Conservation (phyloP, 2,888 invertebrate species). For the Papilio demoleus region DNA sequence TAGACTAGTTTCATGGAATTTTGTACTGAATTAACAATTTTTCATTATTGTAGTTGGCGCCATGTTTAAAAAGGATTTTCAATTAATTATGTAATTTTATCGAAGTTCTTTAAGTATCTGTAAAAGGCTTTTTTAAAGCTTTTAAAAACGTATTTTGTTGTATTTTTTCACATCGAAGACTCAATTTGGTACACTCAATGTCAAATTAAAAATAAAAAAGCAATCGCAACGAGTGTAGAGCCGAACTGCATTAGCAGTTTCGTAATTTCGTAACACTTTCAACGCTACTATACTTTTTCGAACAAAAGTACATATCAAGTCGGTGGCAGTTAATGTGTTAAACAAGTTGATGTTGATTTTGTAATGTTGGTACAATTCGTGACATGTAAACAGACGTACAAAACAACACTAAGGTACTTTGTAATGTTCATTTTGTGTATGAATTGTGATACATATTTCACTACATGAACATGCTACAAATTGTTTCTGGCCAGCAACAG, state of each 20-base stretch:
- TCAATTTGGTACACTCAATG: slow-evolving; percentile 29
- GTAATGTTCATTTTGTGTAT: background rate
- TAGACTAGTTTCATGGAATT: too few species aligned
- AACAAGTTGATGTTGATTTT: slow-evolving; percentile 6
- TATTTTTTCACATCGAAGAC: slow-evolving; percentile 9
- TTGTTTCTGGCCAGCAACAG: too few species aligned
- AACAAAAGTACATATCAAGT: background rate
- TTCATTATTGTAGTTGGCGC: too few species aligned
- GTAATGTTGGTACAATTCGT: too few species aligned
- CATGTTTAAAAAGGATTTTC: too few species aligned
- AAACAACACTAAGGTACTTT: background rate
- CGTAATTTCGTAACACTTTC: background rate
- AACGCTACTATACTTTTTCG: background rate
- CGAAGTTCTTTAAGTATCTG: too few species aligned
- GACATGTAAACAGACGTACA: slow-evolving; percentile 2
- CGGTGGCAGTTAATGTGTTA: background rate
- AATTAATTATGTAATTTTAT: too few species aligned
- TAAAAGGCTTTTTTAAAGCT: background rate
- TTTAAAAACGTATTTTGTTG: slow-evolving; percentile 21
- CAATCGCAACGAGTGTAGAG: slow-evolving; percentile 17
- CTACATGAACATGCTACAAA: too few species aligned
- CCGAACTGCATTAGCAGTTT: slow-evolving; percentile 23
- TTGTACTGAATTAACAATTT: too few species aligned
- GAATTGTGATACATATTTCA: background rate
- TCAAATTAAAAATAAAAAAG: slow-evolving; percentile 25